Evolutionary conservation across 2,797 vertebrate species (phyloP).

Genomic region (Streptopelia turtur): DNA sequence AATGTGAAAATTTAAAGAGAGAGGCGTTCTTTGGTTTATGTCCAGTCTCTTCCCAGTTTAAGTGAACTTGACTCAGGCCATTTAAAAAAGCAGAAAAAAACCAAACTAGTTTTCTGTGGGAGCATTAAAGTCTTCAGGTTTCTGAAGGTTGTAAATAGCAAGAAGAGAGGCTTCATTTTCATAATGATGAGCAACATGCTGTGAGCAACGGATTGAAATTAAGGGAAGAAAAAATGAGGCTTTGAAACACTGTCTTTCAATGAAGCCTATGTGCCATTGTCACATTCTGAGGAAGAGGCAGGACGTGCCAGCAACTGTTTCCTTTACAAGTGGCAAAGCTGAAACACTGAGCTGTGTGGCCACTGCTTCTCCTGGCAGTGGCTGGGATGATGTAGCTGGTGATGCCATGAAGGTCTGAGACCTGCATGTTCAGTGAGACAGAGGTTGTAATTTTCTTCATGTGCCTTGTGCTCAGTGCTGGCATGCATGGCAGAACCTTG

Average conservation of each 20-base stretch:
- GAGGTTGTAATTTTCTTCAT: not conserved
- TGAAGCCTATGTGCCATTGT: not conserved
- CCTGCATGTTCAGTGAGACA: not conserved
- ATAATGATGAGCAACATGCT: not conserved
- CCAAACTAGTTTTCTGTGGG: not conserved
- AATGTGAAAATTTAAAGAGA: not conserved
- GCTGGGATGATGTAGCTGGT: not conserved
- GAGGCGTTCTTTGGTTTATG: not conserved
- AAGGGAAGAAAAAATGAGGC: not conserved
- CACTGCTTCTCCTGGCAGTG: not conserved
- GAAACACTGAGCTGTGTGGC: not conserved
- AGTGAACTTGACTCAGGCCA: not conserved
- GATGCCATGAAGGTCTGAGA: not conserved
- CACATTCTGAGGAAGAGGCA: not conserved
- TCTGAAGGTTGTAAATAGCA: not conserved
- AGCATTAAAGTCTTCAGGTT: not conserved
- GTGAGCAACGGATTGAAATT: slow-evolving; percentile 15
- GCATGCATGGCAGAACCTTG: not conserved
- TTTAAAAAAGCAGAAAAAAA: not conserved
- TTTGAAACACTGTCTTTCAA: not conserved
- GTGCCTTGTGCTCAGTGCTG: not conserved
- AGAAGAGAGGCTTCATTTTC: not conserved
- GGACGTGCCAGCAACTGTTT: not conserved
- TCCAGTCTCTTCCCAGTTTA: not conserved
- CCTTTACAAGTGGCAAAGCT: not conserved